Conservation (phyloP, 2,797 vertebrate species). For the Rhynchonycteris naso region DNA sequence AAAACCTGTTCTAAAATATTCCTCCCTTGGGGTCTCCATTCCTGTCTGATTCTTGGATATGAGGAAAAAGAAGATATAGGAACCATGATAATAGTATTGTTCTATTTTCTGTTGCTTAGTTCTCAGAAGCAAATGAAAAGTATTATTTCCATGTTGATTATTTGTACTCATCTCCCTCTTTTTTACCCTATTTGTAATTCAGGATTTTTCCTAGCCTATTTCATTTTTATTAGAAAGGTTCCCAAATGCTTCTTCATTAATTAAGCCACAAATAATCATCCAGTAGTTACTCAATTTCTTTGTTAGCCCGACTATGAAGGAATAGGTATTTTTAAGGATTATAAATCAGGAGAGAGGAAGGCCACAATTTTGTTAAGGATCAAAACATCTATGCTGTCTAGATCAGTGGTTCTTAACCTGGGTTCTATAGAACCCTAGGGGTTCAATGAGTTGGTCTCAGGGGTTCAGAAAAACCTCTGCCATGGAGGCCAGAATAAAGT, state of each 20-base stretch:
- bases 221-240: neutral
- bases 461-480: no score
- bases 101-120: neutral
- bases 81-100: neutral
- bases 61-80: neutral
- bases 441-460: no score
- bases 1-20: neutral
- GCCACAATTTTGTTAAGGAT: neutral
- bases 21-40: neutral
- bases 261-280: neutral
- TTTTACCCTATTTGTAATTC: neutral
- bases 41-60: neutral
- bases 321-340: slow-evolving; percentile 19
- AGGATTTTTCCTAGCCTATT: neutral
- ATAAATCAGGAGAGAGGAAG: neutral
- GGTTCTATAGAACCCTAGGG: no score
- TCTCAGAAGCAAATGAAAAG: slow-evolving; percentile 3
- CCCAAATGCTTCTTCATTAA: neutral
- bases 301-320: neutral
- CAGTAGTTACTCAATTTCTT: neutral
- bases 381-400: neutral
- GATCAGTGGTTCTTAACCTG: no score
- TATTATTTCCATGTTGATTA: slow-evolving; percentile 16
- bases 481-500: no score
- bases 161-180: neutral